These are phyloP conservation scores for Pogonognathellus flavescens DNA, from an alignment of 1,140 invertebrate genomes.

Conservation along the genomic window DNA sequence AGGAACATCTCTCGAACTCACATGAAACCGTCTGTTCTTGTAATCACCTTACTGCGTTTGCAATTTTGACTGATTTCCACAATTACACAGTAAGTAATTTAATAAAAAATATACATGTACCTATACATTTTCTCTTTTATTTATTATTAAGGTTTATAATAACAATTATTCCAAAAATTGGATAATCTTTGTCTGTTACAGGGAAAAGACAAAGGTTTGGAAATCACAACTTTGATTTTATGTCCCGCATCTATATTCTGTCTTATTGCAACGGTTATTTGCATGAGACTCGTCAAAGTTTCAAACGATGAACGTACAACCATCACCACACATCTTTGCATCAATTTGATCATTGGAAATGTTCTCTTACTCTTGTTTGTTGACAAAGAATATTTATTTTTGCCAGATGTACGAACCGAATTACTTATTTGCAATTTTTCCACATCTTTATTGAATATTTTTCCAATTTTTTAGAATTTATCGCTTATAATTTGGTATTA, in stretches of 20 bases:
- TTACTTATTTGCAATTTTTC: too few species aligned
- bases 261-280: constrained; percentile 73
- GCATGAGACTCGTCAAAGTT: constrained; percentile 68
- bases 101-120: constrained; percentile 67
- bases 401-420: background rate
- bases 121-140: too few species aligned
- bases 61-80: constrained; percentile 72
- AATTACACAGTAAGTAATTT: constrained; percentile 66
- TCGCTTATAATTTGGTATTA: too few species aligned
- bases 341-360: constrained; percentile 75
- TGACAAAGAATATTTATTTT: constrained; percentile 71
- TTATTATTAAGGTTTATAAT: too few species aligned
- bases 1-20: constrained; percentile 71
- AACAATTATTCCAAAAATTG: too few species aligned
- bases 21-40: constrained; percentile 73
- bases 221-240: constrained; percentile 74
- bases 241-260: constrained; percentile 75
- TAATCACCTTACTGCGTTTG: constrained; percentile 77
- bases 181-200: too few species aligned
- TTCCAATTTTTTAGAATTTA: too few species aligned
- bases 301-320: constrained; percentile 71
- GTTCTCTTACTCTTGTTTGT: constrained; percentile 75
- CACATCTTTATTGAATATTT: too few species aligned
- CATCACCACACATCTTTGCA: constrained; percentile 75
- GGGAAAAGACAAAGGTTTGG: constrained; percentile 70